Evolutionary conservation across 2,797 vertebrate genomes (phyloP), one percentile per base, ranked within the genome.

Genomic region (Pangasius djambal): DNA sequence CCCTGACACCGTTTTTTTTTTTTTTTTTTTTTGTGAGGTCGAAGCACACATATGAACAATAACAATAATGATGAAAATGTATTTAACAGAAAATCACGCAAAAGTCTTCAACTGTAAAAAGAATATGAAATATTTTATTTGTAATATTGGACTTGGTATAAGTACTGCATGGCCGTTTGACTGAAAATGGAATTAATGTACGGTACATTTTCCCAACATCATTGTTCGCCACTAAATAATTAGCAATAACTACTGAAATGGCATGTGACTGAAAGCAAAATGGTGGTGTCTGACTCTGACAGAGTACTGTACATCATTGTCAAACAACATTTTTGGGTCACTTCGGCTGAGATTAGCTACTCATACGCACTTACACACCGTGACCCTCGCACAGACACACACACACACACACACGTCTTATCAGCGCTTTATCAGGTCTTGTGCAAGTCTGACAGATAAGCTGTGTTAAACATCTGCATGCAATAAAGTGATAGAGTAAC

Each of bases 401-500:
- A 40, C 40, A 48, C 74, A 86, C 55, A 50, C 70, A n/a, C 44
- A 7, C 67, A 48, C 1, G 9, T 18, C 85, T 37, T 63, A 87
- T 79, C 87, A 57, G 44, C 37, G 9, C 89, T 92, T 82, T 89
- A 85, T 91, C 48, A 81, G 91, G 90, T 92, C 92, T 93, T 90
- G 94, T 94, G 92, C 93, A 40, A 40, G 89, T 90, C 86, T 86
- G 72, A 82, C 79, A 6, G 79, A 82, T 82, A 82, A 59, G 55
- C 34, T 25, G 55, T 25, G 55, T 9, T 82, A 85, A 93, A 93
- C 55, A 78, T 40, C 89, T 34, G 90, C 85, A 88, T 91, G 88
- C 87, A 85, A 83, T 91, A 88, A 44, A 69, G 91, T 93, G 91
- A 93, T 79, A 92, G 88, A 93, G 87, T 61, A 86, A 89, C 86